Evolutionary conservation across 1,140 invertebrate species (phyloP).

Genomic region (Camponotus floridanus): DNA sequence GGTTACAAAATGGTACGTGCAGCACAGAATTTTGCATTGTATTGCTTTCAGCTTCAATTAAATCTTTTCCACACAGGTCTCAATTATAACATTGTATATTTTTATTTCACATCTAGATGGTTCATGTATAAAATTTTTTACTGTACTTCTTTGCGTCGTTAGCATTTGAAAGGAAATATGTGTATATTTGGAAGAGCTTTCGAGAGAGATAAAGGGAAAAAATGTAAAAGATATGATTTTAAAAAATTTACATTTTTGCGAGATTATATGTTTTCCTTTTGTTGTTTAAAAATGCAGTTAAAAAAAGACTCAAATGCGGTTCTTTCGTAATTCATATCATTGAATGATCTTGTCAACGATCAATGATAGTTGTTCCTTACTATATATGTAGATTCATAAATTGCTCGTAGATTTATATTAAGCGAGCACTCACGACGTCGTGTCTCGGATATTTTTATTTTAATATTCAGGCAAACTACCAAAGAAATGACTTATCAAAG

Average conservation of each 20-base stretch:
- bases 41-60: conserved; percentile 6
- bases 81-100: neutral
- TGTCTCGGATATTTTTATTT: conserved; percentile 46
- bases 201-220: neutral
- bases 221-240: neutral
- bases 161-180: neutral
- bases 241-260: neutral
- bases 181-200: neutral
- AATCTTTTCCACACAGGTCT: neutral
- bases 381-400: neutral
- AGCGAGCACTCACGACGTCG: conserved; percentile 22
- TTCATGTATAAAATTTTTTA: neutral
- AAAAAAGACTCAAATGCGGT: neutral
- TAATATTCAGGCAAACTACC: conserved; percentile 28
- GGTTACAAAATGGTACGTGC: neutral
- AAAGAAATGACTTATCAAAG: conserved; percentile 27
- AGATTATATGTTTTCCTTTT: neutral
- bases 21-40: neutral
- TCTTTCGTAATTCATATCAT: neutral
- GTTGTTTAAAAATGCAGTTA: conserved; percentile 13
- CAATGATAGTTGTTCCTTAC: neutral
- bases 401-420: conserved; percentile 29
- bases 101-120: neutral
- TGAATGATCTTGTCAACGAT: neutral
- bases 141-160: neutral